These are phyloP conservation scores for Dicycla oo DNA, from an alignment of 2,888 invertebrate species.

Conservation along the genomic window DNA sequence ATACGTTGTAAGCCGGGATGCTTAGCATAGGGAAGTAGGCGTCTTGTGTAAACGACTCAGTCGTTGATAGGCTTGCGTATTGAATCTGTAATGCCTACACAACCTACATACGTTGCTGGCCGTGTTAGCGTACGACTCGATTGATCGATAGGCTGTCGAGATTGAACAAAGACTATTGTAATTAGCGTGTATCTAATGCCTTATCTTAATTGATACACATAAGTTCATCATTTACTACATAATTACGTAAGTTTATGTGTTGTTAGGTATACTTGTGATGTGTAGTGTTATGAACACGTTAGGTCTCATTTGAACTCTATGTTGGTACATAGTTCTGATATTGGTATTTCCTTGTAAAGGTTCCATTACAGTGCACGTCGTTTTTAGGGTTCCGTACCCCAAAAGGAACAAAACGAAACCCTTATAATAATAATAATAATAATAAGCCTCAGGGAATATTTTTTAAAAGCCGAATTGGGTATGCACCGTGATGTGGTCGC, in stretches of 20 bases:
- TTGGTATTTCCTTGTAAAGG: background rate
- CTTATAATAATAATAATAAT: too few relatives aligned
- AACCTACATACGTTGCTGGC: slow-evolving; percentile 29
- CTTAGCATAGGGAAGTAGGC: slow-evolving; percentile 69
- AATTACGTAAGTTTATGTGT: slow-evolving; percentile 6
- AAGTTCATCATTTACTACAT: slow-evolving; percentile 16
- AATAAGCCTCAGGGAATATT: too few relatives aligned
- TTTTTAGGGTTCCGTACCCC: too few relatives aligned
- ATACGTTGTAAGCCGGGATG: slow-evolving; percentile 58
- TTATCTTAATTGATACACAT: slow-evolving; percentile 50
- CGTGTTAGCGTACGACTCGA: slow-evolving; percentile 20
- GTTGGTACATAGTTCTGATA: background rate
- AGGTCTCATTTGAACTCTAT: background rate
- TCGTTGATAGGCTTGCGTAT: slow-evolving; percentile 69
- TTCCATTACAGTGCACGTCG: too few relatives aligned
- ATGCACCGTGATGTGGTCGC: too few relatives aligned
- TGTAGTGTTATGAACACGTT: background rate
- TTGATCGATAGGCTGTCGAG: slow-evolving; percentile 43
- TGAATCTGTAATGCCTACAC: slow-evolving; percentile 64
- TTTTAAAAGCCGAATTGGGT: too few relatives aligned
- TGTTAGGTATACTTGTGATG: background rate
- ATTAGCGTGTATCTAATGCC: slow-evolving; percentile 49
- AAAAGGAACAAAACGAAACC: too few relatives aligned
- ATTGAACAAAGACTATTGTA: slow-evolving; percentile 55
- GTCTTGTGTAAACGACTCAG: slow-evolving; percentile 71